Conservation (phyloP, 2,797 vertebrate genomes). For the Rhinella marina region DNA sequence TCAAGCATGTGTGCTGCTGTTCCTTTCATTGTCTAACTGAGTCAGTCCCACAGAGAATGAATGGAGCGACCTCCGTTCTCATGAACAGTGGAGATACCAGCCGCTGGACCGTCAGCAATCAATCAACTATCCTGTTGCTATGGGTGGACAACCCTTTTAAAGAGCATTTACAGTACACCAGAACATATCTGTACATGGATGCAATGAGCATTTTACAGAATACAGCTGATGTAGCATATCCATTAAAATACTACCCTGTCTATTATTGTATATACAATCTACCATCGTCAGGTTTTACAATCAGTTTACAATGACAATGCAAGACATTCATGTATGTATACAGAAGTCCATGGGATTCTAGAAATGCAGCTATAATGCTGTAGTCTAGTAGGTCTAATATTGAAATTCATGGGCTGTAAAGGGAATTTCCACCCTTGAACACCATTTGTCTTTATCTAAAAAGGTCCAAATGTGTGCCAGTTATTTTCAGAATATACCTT, state of each 20-base stretch:
- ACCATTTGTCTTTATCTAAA: not conserved
- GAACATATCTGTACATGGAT: constrained; percentile 1
- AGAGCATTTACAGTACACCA: not conserved
- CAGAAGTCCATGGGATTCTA: not conserved
- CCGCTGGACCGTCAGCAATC: no score
- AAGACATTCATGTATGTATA: constrained; percentile 7
- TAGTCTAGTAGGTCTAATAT: not conserved
- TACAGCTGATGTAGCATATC: not conserved
- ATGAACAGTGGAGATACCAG: no score
- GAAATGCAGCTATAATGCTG: not conserved
- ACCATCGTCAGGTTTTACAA: constrained; percentile 13
- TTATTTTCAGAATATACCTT: no score
- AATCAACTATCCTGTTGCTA: no score
- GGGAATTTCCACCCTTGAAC: not conserved
- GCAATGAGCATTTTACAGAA: not conserved
- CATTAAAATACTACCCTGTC: not conserved
- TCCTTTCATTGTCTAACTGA: no score
- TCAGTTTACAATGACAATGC: not conserved
- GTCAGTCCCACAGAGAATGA: no score
- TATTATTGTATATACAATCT: constrained; percentile 14
- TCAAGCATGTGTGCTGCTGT: no score
- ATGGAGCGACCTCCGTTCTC: no score
- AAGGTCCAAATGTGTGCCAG: not conserved
- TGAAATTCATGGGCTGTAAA: not conserved
- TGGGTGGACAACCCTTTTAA: no score